Conservation (phyloP, 2,797 vertebrate genomes). For the Lerista edwardsae region DNA sequence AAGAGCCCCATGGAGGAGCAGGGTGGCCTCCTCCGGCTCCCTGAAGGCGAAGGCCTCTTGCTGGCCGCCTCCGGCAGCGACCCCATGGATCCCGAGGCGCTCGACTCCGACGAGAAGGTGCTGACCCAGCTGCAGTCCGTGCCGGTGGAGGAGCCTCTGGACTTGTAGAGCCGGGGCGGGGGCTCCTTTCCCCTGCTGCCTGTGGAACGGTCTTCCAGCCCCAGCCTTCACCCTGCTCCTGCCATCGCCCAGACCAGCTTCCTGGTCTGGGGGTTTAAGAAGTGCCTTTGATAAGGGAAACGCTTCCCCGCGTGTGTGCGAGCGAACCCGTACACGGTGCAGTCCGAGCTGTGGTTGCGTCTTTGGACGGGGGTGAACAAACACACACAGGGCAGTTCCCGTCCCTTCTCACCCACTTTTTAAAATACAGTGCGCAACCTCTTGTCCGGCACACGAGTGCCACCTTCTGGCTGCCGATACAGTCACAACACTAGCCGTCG, state of each 20-base stretch:
- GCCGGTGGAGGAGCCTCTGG: constrained; percentile 86
- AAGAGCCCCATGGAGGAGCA: constrained; percentile 77
- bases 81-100: constrained; percentile 80
- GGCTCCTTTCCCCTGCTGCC: neutral
- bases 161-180: constrained; percentile 51
- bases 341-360: neutral
- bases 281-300: constrained; percentile 27
- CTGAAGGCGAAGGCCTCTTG: constrained; percentile 82
- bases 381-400: neutral
- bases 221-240: neutral
- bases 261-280: neutral
- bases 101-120: constrained; percentile 77
- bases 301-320: neutral
- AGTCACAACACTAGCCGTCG: neutral
- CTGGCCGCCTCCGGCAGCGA: constrained; percentile 74
- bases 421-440: too few relatives aligned
- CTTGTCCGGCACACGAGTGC: neutral
- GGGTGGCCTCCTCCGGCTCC: constrained; percentile 79
- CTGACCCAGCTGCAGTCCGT: constrained; percentile 91
- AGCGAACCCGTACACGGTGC: neutral
- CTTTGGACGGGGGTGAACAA: neutral
- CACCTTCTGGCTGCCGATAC: neutral
- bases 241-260: neutral
- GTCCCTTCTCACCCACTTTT: too few relatives aligned
- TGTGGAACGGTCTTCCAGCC: too few relatives aligned